Percentiles rank a stretch among this genome's conserved stretches.
phyloP scores from a whole-genome alignment of 2,888 invertebrate genomes.

The Pseudoips prasinana region DNA sequence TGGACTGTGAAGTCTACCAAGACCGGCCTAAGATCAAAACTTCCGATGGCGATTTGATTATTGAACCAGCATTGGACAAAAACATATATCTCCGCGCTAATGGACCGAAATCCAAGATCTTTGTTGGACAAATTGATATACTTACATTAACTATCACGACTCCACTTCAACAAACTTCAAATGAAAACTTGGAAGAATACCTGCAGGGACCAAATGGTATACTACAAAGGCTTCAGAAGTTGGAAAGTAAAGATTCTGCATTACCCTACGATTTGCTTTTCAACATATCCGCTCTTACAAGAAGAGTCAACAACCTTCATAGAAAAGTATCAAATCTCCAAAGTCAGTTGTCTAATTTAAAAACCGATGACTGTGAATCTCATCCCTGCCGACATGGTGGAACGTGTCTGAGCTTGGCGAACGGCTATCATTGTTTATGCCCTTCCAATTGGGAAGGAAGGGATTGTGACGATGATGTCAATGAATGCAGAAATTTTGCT shows the following conservation, averaged over 20 bases:
- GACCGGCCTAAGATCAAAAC: constrained; percentile 81
- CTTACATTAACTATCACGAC: constrained; percentile 44
- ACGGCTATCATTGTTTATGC: constrained; percentile 89
- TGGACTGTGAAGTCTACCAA: no score
- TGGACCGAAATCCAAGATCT: constrained; percentile 85
- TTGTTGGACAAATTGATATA: constrained; percentile 87
- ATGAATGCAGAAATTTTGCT: constrained; percentile 90
- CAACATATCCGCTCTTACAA: constrained; percentile 49
- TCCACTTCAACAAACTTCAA: constrained; percentile 17
- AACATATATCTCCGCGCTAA: constrained; percentile 88
- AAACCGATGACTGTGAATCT: constrained; percentile 85
- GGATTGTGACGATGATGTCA: constrained; percentile 89
- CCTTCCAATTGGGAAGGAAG: constrained; percentile 86
- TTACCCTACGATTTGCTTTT: constrained; percentile 30
- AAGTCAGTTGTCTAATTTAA: constrained; percentile 61
- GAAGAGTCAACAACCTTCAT: constrained; percentile 49
- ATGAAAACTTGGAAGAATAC: constrained; percentile 31
- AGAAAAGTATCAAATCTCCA: constrained; percentile 69
- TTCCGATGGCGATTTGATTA: constrained; percentile 88
- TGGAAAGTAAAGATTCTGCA: constrained; percentile 43
- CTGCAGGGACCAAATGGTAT: constrained; percentile 42
- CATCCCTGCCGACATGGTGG: constrained; percentile 93
- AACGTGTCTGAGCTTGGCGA: constrained; percentile 87
- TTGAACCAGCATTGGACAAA: constrained; percentile 88
- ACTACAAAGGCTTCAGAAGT: constrained; percentile 45